phyloP scores from a whole-genome alignment of 2,888 invertebrate genomes.

The Ctenicera cuprea region DNA sequence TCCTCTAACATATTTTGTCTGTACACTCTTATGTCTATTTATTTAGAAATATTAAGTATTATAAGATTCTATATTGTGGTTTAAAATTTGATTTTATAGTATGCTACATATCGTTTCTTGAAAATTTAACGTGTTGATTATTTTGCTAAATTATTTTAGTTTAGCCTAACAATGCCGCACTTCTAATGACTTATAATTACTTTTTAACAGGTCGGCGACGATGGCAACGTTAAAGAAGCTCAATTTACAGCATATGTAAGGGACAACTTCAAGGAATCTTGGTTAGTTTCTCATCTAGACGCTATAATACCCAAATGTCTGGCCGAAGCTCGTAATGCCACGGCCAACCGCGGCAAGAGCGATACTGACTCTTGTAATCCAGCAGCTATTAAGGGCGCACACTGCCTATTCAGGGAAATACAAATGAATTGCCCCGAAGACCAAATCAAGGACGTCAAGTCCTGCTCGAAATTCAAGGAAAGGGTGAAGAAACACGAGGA shows the following conservation, averaged over 20 bases:
- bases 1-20: too few relatives aligned
- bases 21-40: too few relatives aligned
- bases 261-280: slow-evolving; percentile 63
- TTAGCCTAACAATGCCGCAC: too few relatives aligned
- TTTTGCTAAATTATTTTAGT: too few relatives aligned
- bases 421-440: slow-evolving; percentile 70
- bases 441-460: slow-evolving; percentile 67
- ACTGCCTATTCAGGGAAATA: slow-evolving; percentile 69
- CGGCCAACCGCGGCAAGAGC: slow-evolving; percentile 55
- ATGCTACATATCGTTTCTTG: too few relatives aligned
- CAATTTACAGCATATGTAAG: slow-evolving; percentile 63
- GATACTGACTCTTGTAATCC: slow-evolving; percentile 66
- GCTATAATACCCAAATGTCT: slow-evolving; percentile 67
- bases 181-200: too few relatives aligned
- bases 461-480: slow-evolving; percentile 67
- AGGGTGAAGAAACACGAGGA: slow-evolving; percentile 62
- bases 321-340: slow-evolving; percentile 61
- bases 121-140: too few relatives aligned
- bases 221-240: slow-evolving; percentile 66
- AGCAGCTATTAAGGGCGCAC: slow-evolving; percentile 64
- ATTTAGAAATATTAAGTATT: too few relatives aligned
- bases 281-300: slow-evolving; percentile 65
- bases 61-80: too few relatives aligned
- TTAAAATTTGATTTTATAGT: too few relatives aligned
- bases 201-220: slow-evolving; percentile 63